These are phyloP conservation scores for Champsocephalus esox DNA, from an alignment of 2,797 vertebrate species.

Conservation along the genomic window DNA sequence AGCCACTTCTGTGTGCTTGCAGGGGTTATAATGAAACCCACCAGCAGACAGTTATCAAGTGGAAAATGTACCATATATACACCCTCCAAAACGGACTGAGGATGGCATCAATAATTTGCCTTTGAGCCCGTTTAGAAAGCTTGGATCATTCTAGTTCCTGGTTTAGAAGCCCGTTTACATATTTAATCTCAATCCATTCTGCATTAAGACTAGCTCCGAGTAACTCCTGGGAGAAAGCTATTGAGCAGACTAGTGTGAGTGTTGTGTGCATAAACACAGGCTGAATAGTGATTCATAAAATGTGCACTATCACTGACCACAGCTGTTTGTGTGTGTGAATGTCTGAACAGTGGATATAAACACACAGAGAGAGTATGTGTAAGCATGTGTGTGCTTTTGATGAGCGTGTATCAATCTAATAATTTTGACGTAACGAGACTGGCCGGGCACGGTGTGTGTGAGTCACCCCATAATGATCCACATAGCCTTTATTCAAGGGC, in stretches of 20 bases:
- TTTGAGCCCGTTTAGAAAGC: slow-evolving; percentile 39
- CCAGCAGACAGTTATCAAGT: slow-evolving; percentile 32
- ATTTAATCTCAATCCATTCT: slow-evolving; percentile 72
- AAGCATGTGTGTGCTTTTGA: slow-evolving; percentile 12
- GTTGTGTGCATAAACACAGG: slow-evolving; percentile 14
- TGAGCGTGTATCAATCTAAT: slow-evolving; percentile 41
- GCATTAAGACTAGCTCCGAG: slow-evolving; percentile 38
- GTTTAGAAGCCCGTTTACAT: slow-evolving; percentile 67
- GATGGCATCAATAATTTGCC: slow-evolving; percentile 68
- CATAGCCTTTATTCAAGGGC: slow-evolving; percentile 76
- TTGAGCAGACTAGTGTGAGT: slow-evolving; percentile 30
- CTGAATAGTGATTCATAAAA: slow-evolving; percentile 11
- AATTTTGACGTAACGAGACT: slow-evolving; percentile 58
- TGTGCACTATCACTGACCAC: slow-evolving; percentile 17
- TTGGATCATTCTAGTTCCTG: slow-evolving; percentile 57
- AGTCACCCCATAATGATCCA: slow-evolving; percentile 85
- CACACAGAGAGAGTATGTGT: background rate
- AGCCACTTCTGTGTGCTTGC: slow-evolving; percentile 27
- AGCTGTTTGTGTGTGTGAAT: background rate
- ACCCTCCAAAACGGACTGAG: slow-evolving; percentile 24
- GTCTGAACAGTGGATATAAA: background rate
- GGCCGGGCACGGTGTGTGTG: slow-evolving; percentile 61
- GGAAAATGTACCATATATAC: slow-evolving; percentile 40
- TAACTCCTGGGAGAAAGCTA: slow-evolving; percentile 51
- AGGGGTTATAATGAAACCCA: slow-evolving; percentile 41